phyloP scores from a whole-genome alignment of 2,113 vertebrate species.

The Paradoxurus hermaphroditus region DNA sequence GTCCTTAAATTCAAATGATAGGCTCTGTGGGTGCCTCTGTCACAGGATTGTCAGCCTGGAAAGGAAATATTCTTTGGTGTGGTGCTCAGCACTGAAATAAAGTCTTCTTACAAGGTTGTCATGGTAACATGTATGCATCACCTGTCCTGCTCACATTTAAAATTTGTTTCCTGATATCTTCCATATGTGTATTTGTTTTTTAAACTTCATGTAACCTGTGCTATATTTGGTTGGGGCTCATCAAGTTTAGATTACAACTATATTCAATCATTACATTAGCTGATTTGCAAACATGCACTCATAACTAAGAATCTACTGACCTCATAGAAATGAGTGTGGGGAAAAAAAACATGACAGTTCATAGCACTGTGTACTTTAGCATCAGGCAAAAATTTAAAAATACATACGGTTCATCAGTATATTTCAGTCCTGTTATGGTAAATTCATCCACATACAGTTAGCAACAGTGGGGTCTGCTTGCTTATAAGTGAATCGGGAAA shows the following conservation, averaged over 20 bases:
- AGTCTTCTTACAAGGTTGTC: conserved; percentile 37
- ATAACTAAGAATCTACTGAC: neutral
- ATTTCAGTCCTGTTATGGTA: neutral
- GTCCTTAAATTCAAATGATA: conserved; percentile 65
- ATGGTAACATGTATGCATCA: conserved; percentile 44
- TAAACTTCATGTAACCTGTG: neutral
- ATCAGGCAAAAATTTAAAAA: neutral
- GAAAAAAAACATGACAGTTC: neutral
- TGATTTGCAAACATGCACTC: neutral
- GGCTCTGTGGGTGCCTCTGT: conserved; percentile 25
- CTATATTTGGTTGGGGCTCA: neutral
- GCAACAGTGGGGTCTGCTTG: neutral
- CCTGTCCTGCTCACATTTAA: conserved; percentile 26
- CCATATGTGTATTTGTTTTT: neutral
- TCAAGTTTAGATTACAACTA: neutral
- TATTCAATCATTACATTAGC: neutral
- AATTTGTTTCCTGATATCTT: neutral
- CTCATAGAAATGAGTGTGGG: neutral
- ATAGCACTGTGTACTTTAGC: neutral
- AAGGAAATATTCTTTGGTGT: conserved; percentile 47
- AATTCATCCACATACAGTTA: neutral
- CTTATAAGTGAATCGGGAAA: neutral
- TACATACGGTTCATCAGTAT: neutral
- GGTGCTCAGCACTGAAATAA: conserved; percentile 43
- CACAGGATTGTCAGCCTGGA: conserved; percentile 19